A percentile compares a stretch with the other conserved stretches of the same genome.
Evolutionary conservation across 2,113 vertebrate genomes (phyloP).

Genomic region (Neolamprologus kungweensis): DNA sequence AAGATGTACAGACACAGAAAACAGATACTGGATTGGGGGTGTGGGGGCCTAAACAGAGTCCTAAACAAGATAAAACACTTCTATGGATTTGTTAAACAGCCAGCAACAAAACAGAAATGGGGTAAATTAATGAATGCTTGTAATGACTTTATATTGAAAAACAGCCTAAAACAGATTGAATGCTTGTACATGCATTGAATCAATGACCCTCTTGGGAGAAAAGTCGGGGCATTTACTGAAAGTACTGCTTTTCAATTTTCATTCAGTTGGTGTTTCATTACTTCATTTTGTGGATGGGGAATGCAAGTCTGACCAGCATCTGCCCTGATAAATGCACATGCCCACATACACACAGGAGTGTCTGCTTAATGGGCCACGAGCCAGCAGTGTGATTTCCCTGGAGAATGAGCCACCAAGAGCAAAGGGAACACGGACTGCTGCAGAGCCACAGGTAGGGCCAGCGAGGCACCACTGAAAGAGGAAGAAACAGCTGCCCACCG

Average conservation of each 20-base stretch:
- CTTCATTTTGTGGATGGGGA: slow-evolving; percentile 31
- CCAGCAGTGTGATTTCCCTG: slow-evolving; percentile 50
- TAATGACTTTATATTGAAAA: slow-evolving; percentile 23
- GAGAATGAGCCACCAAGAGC: slow-evolving; percentile 38
- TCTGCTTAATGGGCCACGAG: slow-evolving; percentile 40
- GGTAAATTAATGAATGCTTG: not conserved
- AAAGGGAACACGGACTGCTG: slow-evolving; percentile 33
- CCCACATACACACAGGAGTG: not conserved
- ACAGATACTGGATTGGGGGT: not conserved
- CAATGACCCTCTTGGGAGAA: not conserved
- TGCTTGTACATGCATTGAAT: not conserved
- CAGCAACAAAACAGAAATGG: not conserved
- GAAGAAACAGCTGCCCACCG: slow-evolving; percentile 61
- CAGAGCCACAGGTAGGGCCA: slow-evolving; percentile 61
- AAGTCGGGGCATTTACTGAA: not conserved
- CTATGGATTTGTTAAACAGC: not conserved
- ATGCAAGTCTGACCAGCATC: not conserved
- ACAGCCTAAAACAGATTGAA: slow-evolving; percentile 1
- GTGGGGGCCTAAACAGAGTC: not conserved
- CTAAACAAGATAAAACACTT: not conserved
- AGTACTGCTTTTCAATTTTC: slow-evolving; percentile 36
- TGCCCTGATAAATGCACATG: not conserved
- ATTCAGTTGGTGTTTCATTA: slow-evolving; percentile 53
- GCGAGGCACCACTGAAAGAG: slow-evolving; percentile 34
- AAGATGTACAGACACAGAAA: slow-evolving; percentile 28